phyloP scores from a whole-genome alignment of 2,797 vertebrate genomes.

The Leptatherina wallacei region DNA sequence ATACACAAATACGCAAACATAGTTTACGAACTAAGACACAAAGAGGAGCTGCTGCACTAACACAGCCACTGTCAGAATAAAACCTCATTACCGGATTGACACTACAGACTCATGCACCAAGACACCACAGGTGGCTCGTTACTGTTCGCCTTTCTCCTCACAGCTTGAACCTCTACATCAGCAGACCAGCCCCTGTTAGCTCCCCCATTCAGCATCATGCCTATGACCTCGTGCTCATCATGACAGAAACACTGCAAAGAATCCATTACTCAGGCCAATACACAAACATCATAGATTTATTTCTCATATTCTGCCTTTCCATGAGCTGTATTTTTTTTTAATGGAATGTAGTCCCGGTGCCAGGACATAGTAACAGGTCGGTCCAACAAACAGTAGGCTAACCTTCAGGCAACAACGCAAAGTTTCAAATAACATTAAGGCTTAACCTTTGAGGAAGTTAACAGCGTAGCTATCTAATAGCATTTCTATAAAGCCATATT shows the following conservation, averaged over 20 bases:
- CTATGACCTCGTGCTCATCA: constrained; percentile 26
- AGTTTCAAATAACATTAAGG: too few relatives aligned
- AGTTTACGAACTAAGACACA: constrained; percentile 43
- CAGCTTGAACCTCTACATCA: constrained; percentile 21
- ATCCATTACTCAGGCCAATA: constrained; percentile 20
- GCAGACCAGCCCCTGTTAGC: constrained; percentile 8
- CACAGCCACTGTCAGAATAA: constrained; percentile 34
- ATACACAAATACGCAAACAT: constrained; percentile 32
- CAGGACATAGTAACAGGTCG: too few relatives aligned
- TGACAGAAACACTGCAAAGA: constrained; percentile 13
- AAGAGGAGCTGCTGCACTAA: constrained; percentile 29
- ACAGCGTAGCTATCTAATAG: too few relatives aligned
- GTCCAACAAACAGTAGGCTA: too few relatives aligned
- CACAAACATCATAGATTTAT: background rate
- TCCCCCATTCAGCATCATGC: background rate
- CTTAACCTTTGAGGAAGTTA: too few relatives aligned
- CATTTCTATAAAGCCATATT: too few relatives aligned
- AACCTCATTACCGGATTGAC: constrained; percentile 51
- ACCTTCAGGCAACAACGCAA: too few relatives aligned
- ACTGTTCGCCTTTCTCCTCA: constrained; percentile 33
- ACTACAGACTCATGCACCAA: constrained; percentile 17
- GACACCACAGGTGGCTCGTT: constrained; percentile 63
- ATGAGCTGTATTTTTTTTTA: background rate
- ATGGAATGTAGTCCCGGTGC: too few relatives aligned
- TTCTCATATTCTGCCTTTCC: background rate